Evolutionary conservation across 2,113 vertebrate species (phyloP), one percentile per base, ranked within the genome.

Genomic region (Mirza zaza): DNA sequence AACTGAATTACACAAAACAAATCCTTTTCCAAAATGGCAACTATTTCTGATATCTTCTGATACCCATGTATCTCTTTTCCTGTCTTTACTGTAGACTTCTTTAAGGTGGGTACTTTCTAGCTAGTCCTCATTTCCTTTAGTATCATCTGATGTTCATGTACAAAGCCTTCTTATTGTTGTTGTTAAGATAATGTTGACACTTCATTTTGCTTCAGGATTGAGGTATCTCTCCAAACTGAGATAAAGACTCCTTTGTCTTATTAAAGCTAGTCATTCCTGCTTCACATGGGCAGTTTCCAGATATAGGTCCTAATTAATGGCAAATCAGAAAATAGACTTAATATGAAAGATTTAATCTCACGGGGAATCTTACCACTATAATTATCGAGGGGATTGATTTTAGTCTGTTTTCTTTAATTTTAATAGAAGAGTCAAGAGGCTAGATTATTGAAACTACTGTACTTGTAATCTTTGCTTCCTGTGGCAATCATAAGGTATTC

Each of bases 161-260:
- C 27, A 94, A 86, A 95, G 48, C 45, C 68, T 65, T 73, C 83
- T 59, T 87, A 4, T 80, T 91, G n/a, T 79, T 84, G 11, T 89
- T 89, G 12, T 79, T 81, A 86, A 81, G 39, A 85, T 86, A 95
- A 89, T 71, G 21, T 77, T 90, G 67, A 29, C 42, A 79, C n/a
- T 97, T 90, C 32, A 75, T 94, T 92, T 92, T 97, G 45, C 81
- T 96, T 86, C 45, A 48, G 55, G 23, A 52, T 95, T 91, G 17
- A 10, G 57, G 20, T 93, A 10, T 81, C 9, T 81, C 55, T 93
- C 61, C 42, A 87, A 95, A 92, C 25, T 63, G 67, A 63, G 8
- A 52, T 75, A 42, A 17, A 50, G 59, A 68, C 50, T 80, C 12
- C 82, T 87, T 82, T 71, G 77, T 83, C 50, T 65, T 15, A 23